Conservation (phyloP, 2,113 vertebrate species). For the Pluvialis apricaria region DNA sequence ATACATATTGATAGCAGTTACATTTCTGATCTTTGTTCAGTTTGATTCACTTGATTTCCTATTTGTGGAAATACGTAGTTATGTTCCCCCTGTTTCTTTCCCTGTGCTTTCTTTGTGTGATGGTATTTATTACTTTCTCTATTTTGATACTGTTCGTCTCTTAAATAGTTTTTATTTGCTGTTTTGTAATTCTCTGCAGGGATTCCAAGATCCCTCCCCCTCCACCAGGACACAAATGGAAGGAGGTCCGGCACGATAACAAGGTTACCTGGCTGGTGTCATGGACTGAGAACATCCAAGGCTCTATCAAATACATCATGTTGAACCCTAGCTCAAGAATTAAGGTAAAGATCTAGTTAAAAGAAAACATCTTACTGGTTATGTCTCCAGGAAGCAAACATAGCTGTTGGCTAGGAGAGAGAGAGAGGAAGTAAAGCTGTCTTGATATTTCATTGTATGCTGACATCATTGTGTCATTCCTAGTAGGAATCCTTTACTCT, state of each 20-base stretch:
- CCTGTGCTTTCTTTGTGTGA: background rate
- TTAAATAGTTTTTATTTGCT: background rate
- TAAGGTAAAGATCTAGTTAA: slow-evolving; percentile 77
- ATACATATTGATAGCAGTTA: background rate
- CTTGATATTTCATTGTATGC: background rate
- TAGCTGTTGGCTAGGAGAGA: background rate
- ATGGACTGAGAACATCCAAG: slow-evolving; percentile 97
- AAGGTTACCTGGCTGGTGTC: slow-evolving; percentile 97
- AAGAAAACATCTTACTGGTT: background rate
- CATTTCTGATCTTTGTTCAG: background rate
- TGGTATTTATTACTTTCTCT: background rate
- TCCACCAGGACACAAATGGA: slow-evolving; percentile 91
- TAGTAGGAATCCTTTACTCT: background rate
- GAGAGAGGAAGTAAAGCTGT: background rate
- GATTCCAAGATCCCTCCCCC: slow-evolving; percentile 90
- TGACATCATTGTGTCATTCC: background rate
- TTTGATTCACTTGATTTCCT: background rate
- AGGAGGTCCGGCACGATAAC: slow-evolving; percentile 93
- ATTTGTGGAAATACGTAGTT: background rate
- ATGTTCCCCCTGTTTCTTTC: background rate
- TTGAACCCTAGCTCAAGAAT: slow-evolving; percentile 96
- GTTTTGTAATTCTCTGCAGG: slow-evolving; percentile 65
- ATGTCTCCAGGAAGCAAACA: background rate
- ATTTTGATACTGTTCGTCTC: background rate
- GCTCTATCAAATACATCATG: slow-evolving; percentile 98